Percentiles rank a stretch among this genome's conserved stretches.
phyloP scores from a whole-genome alignment of 2,113 vertebrate genomes.

The Microtus oregoni region DNA sequence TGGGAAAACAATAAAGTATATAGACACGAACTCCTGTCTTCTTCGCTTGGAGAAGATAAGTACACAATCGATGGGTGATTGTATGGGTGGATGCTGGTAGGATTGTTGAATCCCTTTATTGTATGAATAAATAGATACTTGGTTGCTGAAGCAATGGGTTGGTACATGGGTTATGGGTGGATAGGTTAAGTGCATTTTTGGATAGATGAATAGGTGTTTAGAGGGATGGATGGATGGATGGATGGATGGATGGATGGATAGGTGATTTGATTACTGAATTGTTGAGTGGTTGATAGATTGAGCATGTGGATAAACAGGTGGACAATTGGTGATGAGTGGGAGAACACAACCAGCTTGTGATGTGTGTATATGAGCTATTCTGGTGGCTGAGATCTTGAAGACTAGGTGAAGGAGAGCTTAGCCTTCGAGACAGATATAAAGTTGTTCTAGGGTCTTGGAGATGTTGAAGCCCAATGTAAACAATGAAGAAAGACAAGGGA shows the following conservation, averaged over 20 bases:
- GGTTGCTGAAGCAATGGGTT: not conserved
- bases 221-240: not conserved
- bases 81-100: not conserved
- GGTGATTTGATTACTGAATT: not conserved
- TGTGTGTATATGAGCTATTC: not conserved
- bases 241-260: too few relatives aligned
- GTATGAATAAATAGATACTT: not conserved
- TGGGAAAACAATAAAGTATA: constrained; percentile 15
- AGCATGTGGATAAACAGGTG: not conserved
- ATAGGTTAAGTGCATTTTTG: not conserved
- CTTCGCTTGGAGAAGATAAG: not conserved
- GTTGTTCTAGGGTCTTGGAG: not conserved
- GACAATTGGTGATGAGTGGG: not conserved
- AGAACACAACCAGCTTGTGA: not conserved
- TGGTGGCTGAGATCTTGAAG: not conserved
- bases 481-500: not conserved
- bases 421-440: not conserved
- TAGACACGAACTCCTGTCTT: not conserved
- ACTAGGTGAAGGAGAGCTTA: not conserved
- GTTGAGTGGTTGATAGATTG: not conserved
- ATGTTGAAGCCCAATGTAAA: not conserved
- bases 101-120: not conserved
- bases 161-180: not conserved
- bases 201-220: not conserved
- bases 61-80: not conserved